Conservation (phyloP, 1,140 invertebrate genomes). For the Amphibalanus amphitrite region DNA sequence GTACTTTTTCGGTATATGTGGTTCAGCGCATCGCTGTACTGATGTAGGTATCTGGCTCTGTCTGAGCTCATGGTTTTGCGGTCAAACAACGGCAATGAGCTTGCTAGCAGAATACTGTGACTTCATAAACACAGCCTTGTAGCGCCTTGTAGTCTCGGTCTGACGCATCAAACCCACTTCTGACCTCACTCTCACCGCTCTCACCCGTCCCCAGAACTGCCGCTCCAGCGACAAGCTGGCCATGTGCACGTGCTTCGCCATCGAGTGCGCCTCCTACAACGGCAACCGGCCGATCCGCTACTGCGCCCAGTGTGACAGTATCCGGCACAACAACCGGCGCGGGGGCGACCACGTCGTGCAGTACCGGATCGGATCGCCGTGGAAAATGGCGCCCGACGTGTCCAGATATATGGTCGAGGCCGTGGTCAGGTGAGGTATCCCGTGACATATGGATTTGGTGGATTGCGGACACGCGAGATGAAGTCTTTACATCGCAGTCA, state of each 20-base stretch:
- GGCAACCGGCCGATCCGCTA: slow-evolving; percentile 87
- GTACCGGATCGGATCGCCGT: slow-evolving; percentile 60
- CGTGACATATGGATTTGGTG: no score
- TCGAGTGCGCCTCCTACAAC: slow-evolving; percentile 90
- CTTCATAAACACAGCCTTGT: no score
- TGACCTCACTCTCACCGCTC: slow-evolving; percentile 10
- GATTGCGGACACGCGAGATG: no score
- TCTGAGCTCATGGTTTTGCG: no score
- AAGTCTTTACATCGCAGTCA: no score
- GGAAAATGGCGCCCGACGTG: slow-evolving; percentile 72
- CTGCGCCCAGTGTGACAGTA: slow-evolving; percentile 76
- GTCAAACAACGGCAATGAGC: no score
- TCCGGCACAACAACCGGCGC: slow-evolving; percentile 64
- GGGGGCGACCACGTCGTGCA: slow-evolving; percentile 81
- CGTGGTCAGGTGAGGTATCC: slow-evolving; percentile 59
- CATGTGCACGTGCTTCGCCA: slow-evolving; percentile 88
- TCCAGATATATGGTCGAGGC: slow-evolving; percentile 88
- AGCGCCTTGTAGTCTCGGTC: no score
- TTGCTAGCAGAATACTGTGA: no score
- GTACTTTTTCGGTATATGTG: no score
- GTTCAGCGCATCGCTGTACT: no score
- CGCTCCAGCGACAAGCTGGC: slow-evolving; percentile 80
- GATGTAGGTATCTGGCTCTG: no score
- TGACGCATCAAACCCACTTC: no score
- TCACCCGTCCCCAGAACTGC: slow-evolving; percentile 52